Evolutionary conservation across 2,113 vertebrate genomes (phyloP).

Genomic region (Terrapene triunguis): DNA sequence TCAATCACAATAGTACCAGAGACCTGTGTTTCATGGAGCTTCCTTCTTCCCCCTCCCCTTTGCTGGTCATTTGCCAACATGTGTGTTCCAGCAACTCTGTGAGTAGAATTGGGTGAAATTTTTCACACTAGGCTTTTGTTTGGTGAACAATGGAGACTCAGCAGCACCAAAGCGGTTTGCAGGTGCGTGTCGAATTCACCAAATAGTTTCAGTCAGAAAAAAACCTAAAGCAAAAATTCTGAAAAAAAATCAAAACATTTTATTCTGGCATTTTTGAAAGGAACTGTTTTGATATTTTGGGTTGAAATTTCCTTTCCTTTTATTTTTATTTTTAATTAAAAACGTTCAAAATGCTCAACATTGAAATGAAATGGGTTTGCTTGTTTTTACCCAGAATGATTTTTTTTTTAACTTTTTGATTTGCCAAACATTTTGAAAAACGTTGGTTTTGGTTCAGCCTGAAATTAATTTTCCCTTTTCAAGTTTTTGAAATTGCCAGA

Average conservation of each 20-base stretch:
- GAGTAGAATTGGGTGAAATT: neutral
- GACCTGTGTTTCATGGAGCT: neutral
- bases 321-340: neutral
- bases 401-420: neutral
- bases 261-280: neutral
- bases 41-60: constrained; percentile 21
- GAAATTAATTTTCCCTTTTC: neutral
- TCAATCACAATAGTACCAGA: neutral
- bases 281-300: neutral
- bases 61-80: neutral
- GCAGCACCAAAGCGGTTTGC: neutral
- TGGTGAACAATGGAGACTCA: neutral
- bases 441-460: neutral
- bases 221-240: neutral
- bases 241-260: neutral
- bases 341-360: neutral
- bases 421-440: neutral
- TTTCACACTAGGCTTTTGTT: neutral
- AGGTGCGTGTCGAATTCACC: neutral
- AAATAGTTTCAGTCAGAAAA: neutral
- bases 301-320: neutral
- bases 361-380: neutral
- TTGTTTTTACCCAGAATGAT: neutral
- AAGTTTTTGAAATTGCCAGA: neutral
- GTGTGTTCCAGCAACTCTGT: neutral